These are phyloP conservation scores for Tineola bisselliella DNA, from an alignment of 2,888 invertebrate genomes.

Conservation along the genomic window DNA sequence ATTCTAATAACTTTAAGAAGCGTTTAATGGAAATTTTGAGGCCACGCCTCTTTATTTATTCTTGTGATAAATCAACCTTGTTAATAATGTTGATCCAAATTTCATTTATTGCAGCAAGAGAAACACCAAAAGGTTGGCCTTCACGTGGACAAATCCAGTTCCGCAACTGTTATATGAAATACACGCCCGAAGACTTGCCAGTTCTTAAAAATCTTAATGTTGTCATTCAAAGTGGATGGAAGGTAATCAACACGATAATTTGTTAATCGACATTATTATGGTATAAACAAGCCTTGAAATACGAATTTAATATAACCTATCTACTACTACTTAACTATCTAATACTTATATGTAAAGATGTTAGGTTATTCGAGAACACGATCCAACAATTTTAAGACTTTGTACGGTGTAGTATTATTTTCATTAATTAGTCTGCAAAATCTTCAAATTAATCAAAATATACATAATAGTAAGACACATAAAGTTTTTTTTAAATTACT, in stretches of 20 bases:
- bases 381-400: no score
- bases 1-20: no score
- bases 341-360: no score
- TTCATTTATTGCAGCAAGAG: conserved; percentile 30
- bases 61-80: not conserved
- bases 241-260: conserved; percentile 46
- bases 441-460: no score
- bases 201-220: conserved; percentile 80
- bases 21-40: no score
- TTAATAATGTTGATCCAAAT: not conserved
- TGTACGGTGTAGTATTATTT: no score
- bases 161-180: conserved; percentile 72
- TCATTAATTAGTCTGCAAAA: no score
- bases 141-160: conserved; percentile 71
- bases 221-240: conserved; percentile 73
- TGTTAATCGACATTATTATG: no score
- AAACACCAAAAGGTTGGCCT: conserved; percentile 75
- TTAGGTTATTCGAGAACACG: no score
- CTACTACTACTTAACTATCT: conserved; percentile 8
- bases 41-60: no score
- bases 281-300: not conserved
- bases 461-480: no score
- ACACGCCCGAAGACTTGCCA: conserved; percentile 70
- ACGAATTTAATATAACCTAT: not conserved
- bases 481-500: no score